These are phyloP conservation scores for Amorpha juglandis DNA, from an alignment of 2,888 invertebrate genomes.

Conservation along the genomic window DNA sequence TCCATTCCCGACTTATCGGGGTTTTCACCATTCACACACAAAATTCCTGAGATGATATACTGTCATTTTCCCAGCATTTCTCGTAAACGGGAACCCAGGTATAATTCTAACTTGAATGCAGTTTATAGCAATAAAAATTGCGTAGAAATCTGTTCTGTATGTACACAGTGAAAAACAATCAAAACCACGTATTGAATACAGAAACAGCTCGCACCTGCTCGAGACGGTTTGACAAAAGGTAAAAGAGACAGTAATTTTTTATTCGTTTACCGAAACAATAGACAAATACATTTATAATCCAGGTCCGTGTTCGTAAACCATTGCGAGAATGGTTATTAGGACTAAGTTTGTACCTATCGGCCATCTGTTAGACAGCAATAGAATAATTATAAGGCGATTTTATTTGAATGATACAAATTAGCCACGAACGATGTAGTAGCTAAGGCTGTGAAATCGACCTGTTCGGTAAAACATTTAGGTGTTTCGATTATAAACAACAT, in stretches of 20 bases:
- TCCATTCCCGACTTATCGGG: too few species aligned
- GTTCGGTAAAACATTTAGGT: too few species aligned
- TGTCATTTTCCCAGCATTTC: too few species aligned
- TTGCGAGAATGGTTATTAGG: constrained; percentile 15
- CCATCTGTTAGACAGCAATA: neutral
- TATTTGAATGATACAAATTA: too few species aligned
- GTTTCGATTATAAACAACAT: neutral
- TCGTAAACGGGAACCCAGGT: too few species aligned
- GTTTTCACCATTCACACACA: too few species aligned
- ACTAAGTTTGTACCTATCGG: neutral
- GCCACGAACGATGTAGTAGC: neutral
- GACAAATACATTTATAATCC: constrained; percentile 7
- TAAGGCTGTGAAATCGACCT: neutral
- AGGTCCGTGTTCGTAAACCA: neutral
- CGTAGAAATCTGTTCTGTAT: constrained; percentile 1
- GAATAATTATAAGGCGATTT: neutral
- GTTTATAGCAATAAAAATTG: neutral
- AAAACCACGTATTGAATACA: neutral
- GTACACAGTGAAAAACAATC: neutral
- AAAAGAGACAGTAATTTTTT: neutral
- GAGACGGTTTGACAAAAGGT: neutral
- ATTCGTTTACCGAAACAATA: constrained; percentile 10
- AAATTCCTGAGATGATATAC: too few species aligned
- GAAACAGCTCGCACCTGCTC: neutral
- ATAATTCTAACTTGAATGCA: neutral